Percentiles rank a stretch among this genome's conserved stretches.
phyloP scores from a whole-genome alignment of 2,797 vertebrate genomes.

The Micropoecilia bifurca region DNA sequence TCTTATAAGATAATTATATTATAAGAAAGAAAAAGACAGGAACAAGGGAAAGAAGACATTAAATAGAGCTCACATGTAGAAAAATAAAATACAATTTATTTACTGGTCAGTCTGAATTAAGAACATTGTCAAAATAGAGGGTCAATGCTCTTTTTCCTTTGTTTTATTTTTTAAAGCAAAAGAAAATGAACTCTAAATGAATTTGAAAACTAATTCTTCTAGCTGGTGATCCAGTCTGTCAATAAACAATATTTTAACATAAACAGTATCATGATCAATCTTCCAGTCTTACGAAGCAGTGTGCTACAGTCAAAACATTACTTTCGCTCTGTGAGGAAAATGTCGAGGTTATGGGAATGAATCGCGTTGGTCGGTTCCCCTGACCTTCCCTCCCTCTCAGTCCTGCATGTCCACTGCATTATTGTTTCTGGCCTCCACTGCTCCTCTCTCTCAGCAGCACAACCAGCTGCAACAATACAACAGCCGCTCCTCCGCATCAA shows the following conservation, averaged over 20 bases:
- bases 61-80: background rate
- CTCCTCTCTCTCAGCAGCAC: constrained; percentile 41
- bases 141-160: background rate
- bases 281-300: constrained; percentile 9
- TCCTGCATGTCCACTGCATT: constrained; percentile 49
- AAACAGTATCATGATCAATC: background rate
- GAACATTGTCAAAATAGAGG: background rate
- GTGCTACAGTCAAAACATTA: constrained; percentile 27
- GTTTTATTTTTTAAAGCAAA: background rate
- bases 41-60: background rate
- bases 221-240: background rate
- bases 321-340: background rate
- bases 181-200: background rate
- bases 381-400: constrained; percentile 63
- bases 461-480: constrained; percentile 72
- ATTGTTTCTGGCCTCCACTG: constrained; percentile 66
- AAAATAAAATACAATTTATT: background rate
- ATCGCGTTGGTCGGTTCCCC: constrained; percentile 42
- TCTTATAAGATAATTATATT: background rate
- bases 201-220: background rate
- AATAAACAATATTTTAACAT: background rate
- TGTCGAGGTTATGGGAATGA: constrained; percentile 44
- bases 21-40: background rate
- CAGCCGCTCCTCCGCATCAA: constrained; percentile 39
- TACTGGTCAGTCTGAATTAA: background rate